Evolutionary conservation across 2,888 invertebrate genomes (phyloP), one percentile per base, ranked within the genome.

Genomic region (Epirrita christyi): DNA sequence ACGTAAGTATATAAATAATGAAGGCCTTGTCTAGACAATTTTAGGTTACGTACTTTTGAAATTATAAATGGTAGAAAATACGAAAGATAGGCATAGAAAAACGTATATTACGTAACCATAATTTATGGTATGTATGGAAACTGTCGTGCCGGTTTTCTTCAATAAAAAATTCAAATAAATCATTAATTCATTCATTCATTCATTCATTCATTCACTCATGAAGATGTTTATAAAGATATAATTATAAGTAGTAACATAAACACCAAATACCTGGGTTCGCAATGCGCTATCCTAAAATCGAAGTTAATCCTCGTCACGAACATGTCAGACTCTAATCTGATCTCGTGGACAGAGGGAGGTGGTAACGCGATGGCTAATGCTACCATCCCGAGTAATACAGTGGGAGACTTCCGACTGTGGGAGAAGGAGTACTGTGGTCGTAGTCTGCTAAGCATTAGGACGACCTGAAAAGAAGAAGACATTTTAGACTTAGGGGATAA

Each of bases 341-440:
- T 98, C 92, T 99, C 99, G 83, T 99, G 98, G 66, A 99, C 98
- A 66, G 98, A 98, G 9, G 99, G 98, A 9, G 99, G 98, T 43
- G 99, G 99, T 68, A 99, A 93, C 8, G 98, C 99, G 71, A 99
- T 98, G 68, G 98, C 99, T 73, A 99, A 83, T 4, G 97, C 98
- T 56, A 98, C 98, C 96, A 98, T 96, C 21, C 98, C 98, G 71
- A 99, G 89, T 29, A 98, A 93, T 6, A 97, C 96, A 10, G 97
- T 97, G 49, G 97, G 95, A 0, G 96, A 94, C 88, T 98, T 98
- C 76, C 98, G 94, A 68, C 96, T 95, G 88, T 98, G 96, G 9
- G 97, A 97, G 91, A 97, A 98, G 59, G 97, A 96, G 86, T 97
- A 97, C 88, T 98, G 98, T 13, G 98, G 97, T 81, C 98, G 95